A percentile compares a stretch with the other conserved stretches of the same genome.
Conservation (phyloP, 2,113 vertebrate species). For the Eidolon helvum region DNA sequence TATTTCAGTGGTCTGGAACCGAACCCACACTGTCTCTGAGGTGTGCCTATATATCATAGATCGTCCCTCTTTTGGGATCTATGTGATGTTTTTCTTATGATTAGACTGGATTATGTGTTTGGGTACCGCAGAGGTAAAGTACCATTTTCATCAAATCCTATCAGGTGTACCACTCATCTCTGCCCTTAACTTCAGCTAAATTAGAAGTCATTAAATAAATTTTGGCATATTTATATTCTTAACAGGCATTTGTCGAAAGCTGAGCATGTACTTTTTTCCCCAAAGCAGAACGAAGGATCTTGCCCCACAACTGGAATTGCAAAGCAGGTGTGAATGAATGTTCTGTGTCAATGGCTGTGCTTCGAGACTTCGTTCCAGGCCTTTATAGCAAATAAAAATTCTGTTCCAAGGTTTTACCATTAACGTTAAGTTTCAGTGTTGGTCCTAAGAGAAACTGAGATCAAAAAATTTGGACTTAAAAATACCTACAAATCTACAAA, state of each 20-base stretch:
- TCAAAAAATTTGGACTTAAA: not conserved
- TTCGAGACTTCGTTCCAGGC: not conserved
- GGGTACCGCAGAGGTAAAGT: not conserved
- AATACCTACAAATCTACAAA: not conserved
- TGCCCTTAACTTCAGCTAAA: not conserved
- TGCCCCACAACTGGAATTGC: not conserved
- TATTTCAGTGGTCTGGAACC: not conserved
- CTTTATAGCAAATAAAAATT: not conserved
- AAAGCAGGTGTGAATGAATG: not conserved
- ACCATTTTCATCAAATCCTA: accelerated
- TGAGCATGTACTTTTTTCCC: not conserved
- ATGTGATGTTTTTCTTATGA: not conserved
- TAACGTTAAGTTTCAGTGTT: not conserved
- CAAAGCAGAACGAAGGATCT: not conserved
- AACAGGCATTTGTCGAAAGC: not conserved
- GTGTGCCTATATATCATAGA: not conserved
- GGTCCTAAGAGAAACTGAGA: not conserved
- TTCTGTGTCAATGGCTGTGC: too few relatives aligned
- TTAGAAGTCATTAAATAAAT: not conserved
- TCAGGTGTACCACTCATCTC: accelerated
- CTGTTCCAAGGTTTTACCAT: not conserved
- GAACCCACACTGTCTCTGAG: not conserved
- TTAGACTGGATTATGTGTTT: not conserved
- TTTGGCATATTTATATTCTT: not conserved
- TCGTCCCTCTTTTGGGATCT: not conserved